Evolutionary conservation across 2,113 vertebrate species (phyloP), one percentile per base, ranked within the genome.

Genomic region (Catharus bicknelli): DNA sequence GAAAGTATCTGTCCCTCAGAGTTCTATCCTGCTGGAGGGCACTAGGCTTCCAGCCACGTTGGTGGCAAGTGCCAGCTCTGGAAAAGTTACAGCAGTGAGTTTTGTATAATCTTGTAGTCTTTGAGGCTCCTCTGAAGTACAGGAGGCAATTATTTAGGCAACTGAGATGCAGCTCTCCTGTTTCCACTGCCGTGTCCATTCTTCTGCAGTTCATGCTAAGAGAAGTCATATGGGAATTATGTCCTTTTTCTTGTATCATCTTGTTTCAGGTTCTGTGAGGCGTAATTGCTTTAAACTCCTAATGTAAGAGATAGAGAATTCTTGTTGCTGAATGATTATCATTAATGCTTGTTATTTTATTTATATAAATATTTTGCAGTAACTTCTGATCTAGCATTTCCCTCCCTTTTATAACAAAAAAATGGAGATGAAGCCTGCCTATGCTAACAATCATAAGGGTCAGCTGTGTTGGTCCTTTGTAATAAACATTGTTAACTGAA

Each of bases 401-500:
- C 32, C 20, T 21, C 78, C 30, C 14, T 62, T 90, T 93, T 54
- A 36, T 48, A 68, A 86, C 5, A 75, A 47, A 48, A 59, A 43
- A 67, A 54, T 16, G 12, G 25, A 59, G 11, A 10, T 45, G 64
- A 73, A 74, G 12, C 58, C 34, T 87, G 70, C 25, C 67, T 69
- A 17, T 79, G 67, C 27, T 77, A 59, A 84, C 83, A 79, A 57
- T 61, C 0, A 0, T 43, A 87, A 51, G 3, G 3, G 59, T 89
- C 85, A 91, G 68, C 61, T 90, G 47, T 53, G 76, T 77, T 88
- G 55, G 4, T 51, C 94, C 87, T 73, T 55, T n/a, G n/a, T 93
- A 93, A 91, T 61, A 94, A 90, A 88, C 76, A 72, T 29, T 42
- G 64, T 38, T 94, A 90, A 88, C 85, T 77, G 75, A 74, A 94